Conservation (phyloP, 1,140 invertebrate genomes). For the Calliopsis andreniformis region DNA sequence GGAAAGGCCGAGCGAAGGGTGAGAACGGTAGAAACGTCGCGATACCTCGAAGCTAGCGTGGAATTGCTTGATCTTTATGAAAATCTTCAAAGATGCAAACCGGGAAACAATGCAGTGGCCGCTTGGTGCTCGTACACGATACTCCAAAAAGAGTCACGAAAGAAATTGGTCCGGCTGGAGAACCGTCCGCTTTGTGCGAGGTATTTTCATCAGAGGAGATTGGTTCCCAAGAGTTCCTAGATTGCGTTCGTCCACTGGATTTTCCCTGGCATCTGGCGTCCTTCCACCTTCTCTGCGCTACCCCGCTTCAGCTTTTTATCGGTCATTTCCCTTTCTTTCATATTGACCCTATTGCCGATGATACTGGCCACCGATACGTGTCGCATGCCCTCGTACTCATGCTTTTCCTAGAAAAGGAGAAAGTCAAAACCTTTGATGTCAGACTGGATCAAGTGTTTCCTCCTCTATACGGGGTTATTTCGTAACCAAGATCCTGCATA, state of each 20-base stretch:
- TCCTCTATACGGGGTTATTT: background rate
- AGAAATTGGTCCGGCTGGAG: slow-evolving; percentile 57
- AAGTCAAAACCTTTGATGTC: background rate
- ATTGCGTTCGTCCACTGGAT: slow-evolving; percentile 64
- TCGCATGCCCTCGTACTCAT: slow-evolving; percentile 1
- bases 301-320: slow-evolving; percentile 37
- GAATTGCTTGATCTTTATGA: slow-evolving; percentile 56
- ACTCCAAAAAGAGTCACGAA: slow-evolving; percentile 60
- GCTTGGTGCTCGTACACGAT: slow-evolving; percentile 54
- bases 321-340: slow-evolving; percentile 45
- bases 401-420: background rate
- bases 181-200: slow-evolving; percentile 58
- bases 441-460: slow-evolving; percentile 9
- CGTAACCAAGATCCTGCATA: background rate
- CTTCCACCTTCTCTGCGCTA: slow-evolving; percentile 10
- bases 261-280: slow-evolving; percentile 45
- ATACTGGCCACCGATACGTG: slow-evolving; percentile 13
- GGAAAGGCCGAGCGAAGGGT: slow-evolving; percentile 31
- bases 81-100: no score
- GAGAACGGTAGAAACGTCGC: slow-evolving; percentile 62
- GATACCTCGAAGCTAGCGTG: slow-evolving; percentile 51
- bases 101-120: no score
- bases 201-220: slow-evolving; percentile 73
- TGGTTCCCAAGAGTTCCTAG: slow-evolving; percentile 71
- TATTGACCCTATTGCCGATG: slow-evolving; percentile 20